phyloP scores from a whole-genome alignment of 2,797 vertebrate genomes.

The Lophius americanus region DNA sequence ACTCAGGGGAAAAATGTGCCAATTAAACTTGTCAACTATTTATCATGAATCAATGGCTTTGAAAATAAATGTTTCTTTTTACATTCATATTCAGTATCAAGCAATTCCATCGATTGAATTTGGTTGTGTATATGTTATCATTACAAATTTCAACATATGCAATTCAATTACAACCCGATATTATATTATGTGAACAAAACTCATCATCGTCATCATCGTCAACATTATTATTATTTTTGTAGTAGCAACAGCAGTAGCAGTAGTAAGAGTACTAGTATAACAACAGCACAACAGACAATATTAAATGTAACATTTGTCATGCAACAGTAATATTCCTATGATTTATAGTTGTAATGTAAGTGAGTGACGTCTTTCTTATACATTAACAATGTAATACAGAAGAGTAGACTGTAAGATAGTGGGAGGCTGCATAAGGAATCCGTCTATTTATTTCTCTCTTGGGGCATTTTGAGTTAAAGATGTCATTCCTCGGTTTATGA shows the following conservation, averaged over 20 bases:
- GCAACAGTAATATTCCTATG: not conserved
- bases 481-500: conserved; percentile 36
- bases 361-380: too few species aligned
- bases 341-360: not conserved
- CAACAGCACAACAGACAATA: too few species aligned
- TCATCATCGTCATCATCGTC: too few species aligned
- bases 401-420: conserved; percentile 12
- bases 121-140: too few species aligned
- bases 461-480: conserved; percentile 41
- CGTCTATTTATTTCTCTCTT: conserved; percentile 25
- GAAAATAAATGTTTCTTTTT: not conserved
- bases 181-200: too few species aligned
- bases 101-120: too few species aligned
- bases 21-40: not conserved
- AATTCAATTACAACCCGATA: too few species aligned
- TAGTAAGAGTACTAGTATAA: not conserved
- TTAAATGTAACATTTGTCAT: not conserved
- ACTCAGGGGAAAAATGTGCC: not conserved
- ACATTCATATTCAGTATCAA: not conserved
- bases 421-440: not conserved
- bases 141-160: too few species aligned
- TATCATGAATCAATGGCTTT: not conserved
- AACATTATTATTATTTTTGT: too few species aligned
- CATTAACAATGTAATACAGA: conserved; percentile 2
- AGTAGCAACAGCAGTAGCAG: too few species aligned